These are phyloP conservation scores for Morpho achilles DNA, from an alignment of 2,888 invertebrate species.

Conservation along the genomic window DNA sequence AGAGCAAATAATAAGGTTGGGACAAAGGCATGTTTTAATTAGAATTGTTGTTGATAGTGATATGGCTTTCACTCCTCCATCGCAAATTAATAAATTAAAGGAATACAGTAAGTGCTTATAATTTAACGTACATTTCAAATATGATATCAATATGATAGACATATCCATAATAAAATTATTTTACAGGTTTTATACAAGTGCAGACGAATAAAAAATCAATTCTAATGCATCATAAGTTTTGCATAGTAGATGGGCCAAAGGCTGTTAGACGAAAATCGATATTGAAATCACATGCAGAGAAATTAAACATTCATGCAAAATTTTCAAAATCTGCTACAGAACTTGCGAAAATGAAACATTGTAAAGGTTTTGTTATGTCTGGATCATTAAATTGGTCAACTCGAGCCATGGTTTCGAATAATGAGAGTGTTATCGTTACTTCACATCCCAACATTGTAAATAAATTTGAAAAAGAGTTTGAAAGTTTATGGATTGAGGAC, in stretches of 20 bases:
- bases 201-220: slow-evolving; percentile 70
- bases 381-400: slow-evolving; percentile 90
- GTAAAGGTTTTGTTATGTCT: slow-evolving; percentile 78
- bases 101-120: slow-evolving; percentile 61
- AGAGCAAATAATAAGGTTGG: slow-evolving; percentile 67
- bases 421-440: slow-evolving; percentile 84
- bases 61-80: slow-evolving; percentile 68
- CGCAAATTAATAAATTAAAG: slow-evolving; percentile 65
- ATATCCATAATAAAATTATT: not conserved
- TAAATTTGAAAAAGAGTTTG: slow-evolving; percentile 80
- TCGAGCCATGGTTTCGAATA: slow-evolving; percentile 84
- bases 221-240: slow-evolving; percentile 91
- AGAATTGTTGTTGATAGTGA: slow-evolving; percentile 71
- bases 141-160: not conserved
- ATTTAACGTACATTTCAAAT: not conserved
- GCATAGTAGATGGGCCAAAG: slow-evolving; percentile 81
- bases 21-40: slow-evolving; percentile 68
- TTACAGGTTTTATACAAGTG: slow-evolving; percentile 69
- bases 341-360: slow-evolving; percentile 41
- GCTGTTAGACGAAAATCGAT: slow-evolving; percentile 60
- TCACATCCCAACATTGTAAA: slow-evolving; percentile 74
- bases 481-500: slow-evolving; percentile 79
- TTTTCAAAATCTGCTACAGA: slow-evolving; percentile 40
- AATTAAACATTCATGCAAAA: slow-evolving; percentile 58
- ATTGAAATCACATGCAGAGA: slow-evolving; percentile 62